These are phyloP conservation scores for Chamaetylas fuelleborni DNA, from an alignment of 2,113 vertebrate genomes.

Conservation along the genomic window DNA sequence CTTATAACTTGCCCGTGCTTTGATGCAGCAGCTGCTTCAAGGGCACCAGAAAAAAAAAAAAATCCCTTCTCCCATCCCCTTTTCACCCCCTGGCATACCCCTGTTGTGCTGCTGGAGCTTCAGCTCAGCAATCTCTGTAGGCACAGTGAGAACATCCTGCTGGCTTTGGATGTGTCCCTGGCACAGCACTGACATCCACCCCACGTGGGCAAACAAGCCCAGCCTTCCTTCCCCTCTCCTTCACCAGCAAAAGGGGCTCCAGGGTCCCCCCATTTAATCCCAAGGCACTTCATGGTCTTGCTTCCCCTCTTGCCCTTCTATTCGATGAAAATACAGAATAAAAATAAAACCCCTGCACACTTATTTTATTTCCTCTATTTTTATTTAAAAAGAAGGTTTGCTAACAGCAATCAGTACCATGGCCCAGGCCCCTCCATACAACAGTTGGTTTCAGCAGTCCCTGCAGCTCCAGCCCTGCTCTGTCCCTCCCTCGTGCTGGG, in stretches of 20 bases:
- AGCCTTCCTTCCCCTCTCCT: background rate
- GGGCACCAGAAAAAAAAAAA: background rate
- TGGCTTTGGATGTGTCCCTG: background rate
- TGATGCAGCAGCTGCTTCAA: conserved; percentile 2
- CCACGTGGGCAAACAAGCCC: background rate
- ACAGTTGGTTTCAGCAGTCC: background rate
- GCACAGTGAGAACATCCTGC: background rate
- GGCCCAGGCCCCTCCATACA: background rate
- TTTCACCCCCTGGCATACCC: background rate
- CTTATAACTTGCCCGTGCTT: background rate
- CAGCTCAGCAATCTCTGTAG: background rate
- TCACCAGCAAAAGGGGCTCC: background rate
- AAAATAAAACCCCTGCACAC: background rate
- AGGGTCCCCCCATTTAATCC: background rate
- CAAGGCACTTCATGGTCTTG: background rate
- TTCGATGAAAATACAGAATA: background rate
- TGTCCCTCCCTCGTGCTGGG: background rate
- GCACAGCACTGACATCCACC: background rate
- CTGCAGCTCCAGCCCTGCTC: background rate
- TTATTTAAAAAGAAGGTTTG: conserved; percentile 66
- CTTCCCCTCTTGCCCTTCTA: background rate
- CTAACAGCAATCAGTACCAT: background rate
- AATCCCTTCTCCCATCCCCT: background rate
- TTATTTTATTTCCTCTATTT: background rate
- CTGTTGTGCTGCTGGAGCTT: background rate